phyloP scores from a whole-genome alignment of 2,888 invertebrate species.

The Macrophya alboannulata region DNA sequence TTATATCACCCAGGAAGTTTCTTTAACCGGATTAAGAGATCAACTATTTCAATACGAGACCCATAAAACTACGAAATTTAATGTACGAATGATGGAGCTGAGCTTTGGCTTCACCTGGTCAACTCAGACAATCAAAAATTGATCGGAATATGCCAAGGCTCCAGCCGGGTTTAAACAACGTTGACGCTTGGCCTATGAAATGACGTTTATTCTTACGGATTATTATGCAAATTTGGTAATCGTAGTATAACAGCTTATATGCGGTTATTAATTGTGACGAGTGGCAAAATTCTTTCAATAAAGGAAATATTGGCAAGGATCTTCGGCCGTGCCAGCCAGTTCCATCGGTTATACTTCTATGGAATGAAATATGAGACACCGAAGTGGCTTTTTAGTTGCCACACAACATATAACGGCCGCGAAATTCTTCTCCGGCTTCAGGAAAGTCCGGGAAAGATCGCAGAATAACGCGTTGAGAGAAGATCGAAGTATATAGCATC shows the following conservation, averaged over 20 bases:
- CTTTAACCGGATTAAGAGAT: not conserved
- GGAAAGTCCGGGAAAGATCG: slow-evolving; percentile 49
- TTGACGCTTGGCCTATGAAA: not conserved
- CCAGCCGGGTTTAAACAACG: not conserved
- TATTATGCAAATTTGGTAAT: too few species aligned
- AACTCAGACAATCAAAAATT: slow-evolving; percentile 9
- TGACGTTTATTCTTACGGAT: not conserved
- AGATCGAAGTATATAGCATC: not conserved
- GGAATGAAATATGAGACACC: slow-evolving; percentile 39
- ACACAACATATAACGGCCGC: slow-evolving; percentile 16
- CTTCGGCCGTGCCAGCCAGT: slow-evolving; percentile 1
- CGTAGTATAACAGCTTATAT: too few species aligned
- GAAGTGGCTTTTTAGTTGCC: slow-evolving; percentile 38
- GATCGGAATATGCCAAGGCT: slow-evolving; percentile 19
- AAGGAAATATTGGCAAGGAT: not conserved
- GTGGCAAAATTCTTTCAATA: not conserved
- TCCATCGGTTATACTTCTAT: slow-evolving; percentile 5
- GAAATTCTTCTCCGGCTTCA: slow-evolving; percentile 33
- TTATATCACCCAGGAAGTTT: slow-evolving; percentile 22
- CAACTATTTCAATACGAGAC: not conserved
- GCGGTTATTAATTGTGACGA: not conserved
- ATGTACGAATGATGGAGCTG: not conserved
- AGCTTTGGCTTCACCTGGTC: not conserved
- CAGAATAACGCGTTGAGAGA: slow-evolving; percentile 11
- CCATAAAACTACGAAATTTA: not conserved